Evolutionary conservation across 1,140 invertebrate species (phyloP), one percentile per base, ranked within the genome.

Genomic region (Chionoecetes opilio): DNA sequence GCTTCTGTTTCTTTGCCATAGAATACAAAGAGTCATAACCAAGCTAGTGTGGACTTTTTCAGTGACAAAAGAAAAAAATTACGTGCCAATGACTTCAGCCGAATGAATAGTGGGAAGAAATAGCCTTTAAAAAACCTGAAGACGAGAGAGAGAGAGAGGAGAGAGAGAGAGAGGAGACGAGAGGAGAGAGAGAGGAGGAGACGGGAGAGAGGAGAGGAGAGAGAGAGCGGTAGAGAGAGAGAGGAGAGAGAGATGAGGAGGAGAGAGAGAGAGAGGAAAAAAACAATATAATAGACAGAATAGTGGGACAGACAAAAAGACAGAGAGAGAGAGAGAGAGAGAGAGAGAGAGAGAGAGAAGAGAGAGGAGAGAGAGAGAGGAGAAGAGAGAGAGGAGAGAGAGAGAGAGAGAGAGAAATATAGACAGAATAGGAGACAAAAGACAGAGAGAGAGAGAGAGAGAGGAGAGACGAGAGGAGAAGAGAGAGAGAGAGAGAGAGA

Each of bases 401-500:
- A 26, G 35, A 9, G 14, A 46, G 41, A 14, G 14, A 46, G 41
- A 14, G 14, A 46, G 41, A 14, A 46, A 46, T 5, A 14, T 6
- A 46, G 34, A 2, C 6, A 14, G 34, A 35, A 88, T n/a, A 2
- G 86, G 9, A 38, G 38, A 14, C 6, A 38, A 14, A 21, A 37
- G 26, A 14, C 32, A 17, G 0, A 3, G 34, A 88, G 34, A 2
- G 86, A 88, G 34, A 21, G 34, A 88, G 34, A 21, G 86, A 88
- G 34, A 3, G 29, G 21, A 35, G 31, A 84, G 26, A 9, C 9
- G 29, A 29, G 29, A 31, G 82, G 31, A 21, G 6, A 6, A 21
- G 17, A 37, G 37, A 37, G 85, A 26, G 32, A 31, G 85, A 37
- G 85, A 87, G 85, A 87, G 32, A 34, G 37, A 87, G 85, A 87